These are phyloP conservation scores for Oegoconia quadripuncta DNA, from an alignment of 2,888 invertebrate species.

Conservation along the genomic window DNA sequence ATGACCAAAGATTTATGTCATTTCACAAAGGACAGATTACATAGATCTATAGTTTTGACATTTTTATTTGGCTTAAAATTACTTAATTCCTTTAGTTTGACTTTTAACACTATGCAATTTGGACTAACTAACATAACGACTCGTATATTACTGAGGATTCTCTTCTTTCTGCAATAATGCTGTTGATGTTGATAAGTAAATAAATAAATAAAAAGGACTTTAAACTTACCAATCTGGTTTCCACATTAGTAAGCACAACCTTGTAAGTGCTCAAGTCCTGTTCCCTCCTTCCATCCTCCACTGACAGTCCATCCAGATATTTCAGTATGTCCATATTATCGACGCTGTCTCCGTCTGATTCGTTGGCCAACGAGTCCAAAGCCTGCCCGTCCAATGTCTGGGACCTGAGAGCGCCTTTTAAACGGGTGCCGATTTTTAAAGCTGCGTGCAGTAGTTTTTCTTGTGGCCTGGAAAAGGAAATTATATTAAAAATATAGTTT, in stretches of 20 bases:
- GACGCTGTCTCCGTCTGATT: conserved; percentile 40
- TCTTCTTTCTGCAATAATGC: no score
- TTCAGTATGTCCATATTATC: conserved; percentile 62
- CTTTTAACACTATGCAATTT: no score
- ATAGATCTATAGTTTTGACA: no score
- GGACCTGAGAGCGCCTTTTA: conserved; percentile 80
- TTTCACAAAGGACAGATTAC: no score
- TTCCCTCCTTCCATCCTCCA: conserved; percentile 56
- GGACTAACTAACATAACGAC: no score
- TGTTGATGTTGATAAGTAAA: no score
- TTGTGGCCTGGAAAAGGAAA: conserved; percentile 42
- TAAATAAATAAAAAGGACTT: no score
- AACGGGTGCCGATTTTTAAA: conserved; percentile 76
- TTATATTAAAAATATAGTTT: no score
- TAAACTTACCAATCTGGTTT: conserved; percentile 60
- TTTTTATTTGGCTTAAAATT: no score
- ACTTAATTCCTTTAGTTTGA: no score
- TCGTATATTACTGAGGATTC: no score
- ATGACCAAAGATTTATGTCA: no score
- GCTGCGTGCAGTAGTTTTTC: conserved; percentile 48
- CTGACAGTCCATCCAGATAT: conserved; percentile 60
- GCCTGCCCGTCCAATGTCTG: conserved; percentile 75
- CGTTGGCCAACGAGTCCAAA: conserved; percentile 48
- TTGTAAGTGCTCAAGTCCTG: conserved; percentile 61
- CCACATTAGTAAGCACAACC: conserved; percentile 65